Percentiles rank a stretch among this genome's conserved stretches.
These are phyloP conservation scores for Enteromius argenteus DNA, from an alignment of 2,797 vertebrate species.

Conservation along the genomic window DNA sequence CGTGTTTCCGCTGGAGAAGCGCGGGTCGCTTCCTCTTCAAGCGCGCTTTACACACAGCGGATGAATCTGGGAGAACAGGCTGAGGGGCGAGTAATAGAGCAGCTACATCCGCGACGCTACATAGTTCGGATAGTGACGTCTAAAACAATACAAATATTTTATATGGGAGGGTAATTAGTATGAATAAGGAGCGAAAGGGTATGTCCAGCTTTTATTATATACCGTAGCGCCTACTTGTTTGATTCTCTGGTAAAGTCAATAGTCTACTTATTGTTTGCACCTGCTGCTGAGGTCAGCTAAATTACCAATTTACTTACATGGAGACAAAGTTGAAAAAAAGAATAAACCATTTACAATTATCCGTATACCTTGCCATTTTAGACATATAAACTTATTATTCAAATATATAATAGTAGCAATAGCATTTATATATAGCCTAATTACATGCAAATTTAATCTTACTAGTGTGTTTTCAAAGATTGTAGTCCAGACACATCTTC, in stretches of 20 bases:
- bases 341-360: background rate
- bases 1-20: constrained; percentile 28
- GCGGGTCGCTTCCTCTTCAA: constrained; percentile 50
- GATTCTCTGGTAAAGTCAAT: background rate
- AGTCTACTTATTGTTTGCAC: constrained; percentile 2
- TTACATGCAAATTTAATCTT: background rate
- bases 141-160: background rate
- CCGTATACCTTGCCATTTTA: background rate
- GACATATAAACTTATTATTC: background rate
- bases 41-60: constrained; percentile 59
- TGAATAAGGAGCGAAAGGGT: background rate
- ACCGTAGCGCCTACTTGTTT: background rate
- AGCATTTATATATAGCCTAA: background rate
- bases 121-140: constrained; percentile 65
- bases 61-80: constrained; percentile 58
- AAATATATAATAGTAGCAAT: background rate
- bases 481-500: constrained; percentile 2
- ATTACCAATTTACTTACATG: background rate
- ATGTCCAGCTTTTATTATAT: background rate
- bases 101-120: constrained; percentile 72
- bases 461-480: background rate
- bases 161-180: background rate
- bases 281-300: background rate
- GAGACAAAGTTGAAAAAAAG: background rate
- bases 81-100: background rate